Evolutionary conservation across 2,113 vertebrate genomes (phyloP), one percentile per base, ranked within the genome.

Genomic region (Martes martes): DNA sequence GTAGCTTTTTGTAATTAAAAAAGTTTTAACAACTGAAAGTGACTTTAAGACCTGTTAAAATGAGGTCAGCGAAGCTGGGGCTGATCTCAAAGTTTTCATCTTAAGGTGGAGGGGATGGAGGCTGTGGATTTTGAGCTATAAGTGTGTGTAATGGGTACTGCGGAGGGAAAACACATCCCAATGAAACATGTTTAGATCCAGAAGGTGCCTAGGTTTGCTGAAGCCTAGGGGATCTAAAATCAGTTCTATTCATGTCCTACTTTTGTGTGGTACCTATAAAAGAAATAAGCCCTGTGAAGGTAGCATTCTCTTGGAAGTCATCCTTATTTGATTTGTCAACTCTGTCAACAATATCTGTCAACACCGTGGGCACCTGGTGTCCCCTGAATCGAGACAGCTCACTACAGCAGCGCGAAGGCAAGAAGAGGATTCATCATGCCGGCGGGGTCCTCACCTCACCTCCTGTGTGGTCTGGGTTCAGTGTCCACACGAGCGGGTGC

Each of bases 1-100:
- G 89, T 91, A 96, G 96, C 95, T 95, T 97, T 98, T 97, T 97
- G 92, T 97, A 97, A 97, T 97, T 97, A 97, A 97, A 98, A 98
- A 97, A 95, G 95, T 97, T 98, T 96, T 94, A 95, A 96, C 93
- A 96, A 97, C 94, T 96, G 92, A 94, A 97, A 98, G 95, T 97
- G 96, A 97, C 97, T 97, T 95, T 94, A 98, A 95, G 94, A 96
- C 97, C 87, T 89, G 63, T 93, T 96, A 95, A 97, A 98, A 97
- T 97, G 97, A 96, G 97, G 97, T 97, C 96, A 96, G 76, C 18
- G 71, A 97, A 93, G 87, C 69, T 92, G 73, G 45, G 90, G 95
- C 11, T 97, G 69, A 94, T 90, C 69, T 98, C 83, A 24, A 95
- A 90, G 81, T 92, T 96, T 92, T 81, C 65, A 87, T 92, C 55